A percentile compares a stretch with the other conserved stretches of the same genome.
phyloP scores from a whole-genome alignment of 2,797 vertebrate genomes.

The Myotis myotis region DNA sequence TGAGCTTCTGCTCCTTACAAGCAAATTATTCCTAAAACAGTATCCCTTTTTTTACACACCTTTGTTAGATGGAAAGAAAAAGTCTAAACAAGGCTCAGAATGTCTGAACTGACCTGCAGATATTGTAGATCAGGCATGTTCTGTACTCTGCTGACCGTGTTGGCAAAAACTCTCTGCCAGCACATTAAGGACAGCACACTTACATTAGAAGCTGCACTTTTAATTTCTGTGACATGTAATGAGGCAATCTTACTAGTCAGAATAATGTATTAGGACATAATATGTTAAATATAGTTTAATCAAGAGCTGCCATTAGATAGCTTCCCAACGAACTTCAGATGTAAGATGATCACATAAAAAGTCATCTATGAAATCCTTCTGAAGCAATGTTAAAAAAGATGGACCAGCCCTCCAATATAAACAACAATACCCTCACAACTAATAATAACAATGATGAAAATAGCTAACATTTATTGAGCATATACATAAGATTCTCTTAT shows the following conservation, averaged over 20 bases:
- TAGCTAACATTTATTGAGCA: slow-evolving; percentile 29
- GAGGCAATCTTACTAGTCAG: slow-evolving; percentile 45
- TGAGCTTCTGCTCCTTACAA: slow-evolving; percentile 15
- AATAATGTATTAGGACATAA: slow-evolving; percentile 69
- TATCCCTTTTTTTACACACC: neutral
- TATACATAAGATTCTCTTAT: neutral
- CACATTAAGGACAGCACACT: slow-evolving; percentile 32
- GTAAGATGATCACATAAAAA: slow-evolving; percentile 31
- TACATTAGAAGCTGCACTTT: slow-evolving; percentile 57
- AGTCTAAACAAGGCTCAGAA: slow-evolving; percentile 4
- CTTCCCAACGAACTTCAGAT: slow-evolving; percentile 48
- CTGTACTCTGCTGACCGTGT: slow-evolving; percentile 42
- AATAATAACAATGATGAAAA: slow-evolving; percentile 49
- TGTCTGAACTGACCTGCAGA: slow-evolving; percentile 31
- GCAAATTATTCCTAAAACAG: neutral
- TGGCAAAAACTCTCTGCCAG: slow-evolving; percentile 45
- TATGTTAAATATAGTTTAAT: slow-evolving; percentile 63
- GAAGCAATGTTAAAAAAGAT: slow-evolving; percentile 42
- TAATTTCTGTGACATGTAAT: slow-evolving; percentile 67
- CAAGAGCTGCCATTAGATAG: slow-evolving; percentile 47
- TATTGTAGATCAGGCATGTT: neutral
- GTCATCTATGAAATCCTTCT: slow-evolving; percentile 29
- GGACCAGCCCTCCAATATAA: neutral
- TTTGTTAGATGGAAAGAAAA: neutral
- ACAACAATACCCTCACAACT: neutral